Evolutionary conservation across 2,113 vertebrate species (phyloP).

Genomic region (Trochalopteron elliotii): DNA sequence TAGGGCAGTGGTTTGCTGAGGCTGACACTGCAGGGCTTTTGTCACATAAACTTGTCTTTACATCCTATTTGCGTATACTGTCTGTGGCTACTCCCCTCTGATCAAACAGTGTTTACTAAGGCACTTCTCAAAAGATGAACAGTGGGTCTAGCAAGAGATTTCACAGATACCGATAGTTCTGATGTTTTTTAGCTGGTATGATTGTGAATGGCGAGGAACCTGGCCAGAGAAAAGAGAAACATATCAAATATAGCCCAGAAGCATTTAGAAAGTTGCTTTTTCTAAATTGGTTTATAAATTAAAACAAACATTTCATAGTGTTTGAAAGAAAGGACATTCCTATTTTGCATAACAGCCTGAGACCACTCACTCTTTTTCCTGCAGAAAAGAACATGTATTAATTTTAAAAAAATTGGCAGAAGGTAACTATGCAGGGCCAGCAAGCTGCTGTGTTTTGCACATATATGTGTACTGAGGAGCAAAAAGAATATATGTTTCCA

Average conservation of each 20-base stretch:
- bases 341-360: not conserved
- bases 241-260: not conserved
- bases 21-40: not conserved
- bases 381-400: not conserved
- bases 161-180: not conserved
- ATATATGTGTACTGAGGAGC: not conserved
- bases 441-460: not conserved
- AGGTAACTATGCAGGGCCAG: not conserved
- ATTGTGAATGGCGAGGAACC: not conserved
- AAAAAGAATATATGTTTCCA: not conserved
- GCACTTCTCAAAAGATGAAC: not conserved
- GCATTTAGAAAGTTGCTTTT: not conserved
- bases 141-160: not conserved
- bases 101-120: not conserved
- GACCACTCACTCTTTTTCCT: not conserved
- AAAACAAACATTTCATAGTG: not conserved
- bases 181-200: not conserved
- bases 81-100: not conserved
- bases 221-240: not conserved
- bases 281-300: not conserved
- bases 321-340: not conserved
- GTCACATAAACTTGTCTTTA: not conserved
- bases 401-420: not conserved
- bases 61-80: not conserved
- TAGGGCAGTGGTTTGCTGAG: not conserved